phyloP scores from a whole-genome alignment of 2,797 vertebrate species.

The Rhadinocentrus ornatus region DNA sequence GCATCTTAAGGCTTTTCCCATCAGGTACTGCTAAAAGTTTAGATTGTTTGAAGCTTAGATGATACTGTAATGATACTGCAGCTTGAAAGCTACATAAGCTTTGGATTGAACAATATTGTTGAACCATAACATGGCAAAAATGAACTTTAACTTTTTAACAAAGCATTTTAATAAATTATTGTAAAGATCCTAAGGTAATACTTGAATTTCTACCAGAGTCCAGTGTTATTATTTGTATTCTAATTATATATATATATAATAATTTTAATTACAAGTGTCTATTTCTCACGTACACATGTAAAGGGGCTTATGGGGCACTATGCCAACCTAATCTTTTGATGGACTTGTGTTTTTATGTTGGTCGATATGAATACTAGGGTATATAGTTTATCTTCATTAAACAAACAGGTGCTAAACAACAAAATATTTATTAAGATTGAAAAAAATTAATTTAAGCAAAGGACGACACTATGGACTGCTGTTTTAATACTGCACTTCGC shows the following conservation, averaged over 20 bases:
- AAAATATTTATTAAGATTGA: too few species aligned
- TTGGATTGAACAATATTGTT: constrained; percentile 30
- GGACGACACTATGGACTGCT: too few species aligned
- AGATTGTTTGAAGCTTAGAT: constrained; percentile 22
- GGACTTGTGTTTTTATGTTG: too few species aligned
- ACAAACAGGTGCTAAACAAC: too few species aligned
- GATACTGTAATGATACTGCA: constrained; percentile 6
- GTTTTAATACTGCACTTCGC: too few species aligned
- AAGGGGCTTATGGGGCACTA: not conserved
- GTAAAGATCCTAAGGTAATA: constrained; percentile 4
- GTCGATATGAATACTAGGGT: too few species aligned
- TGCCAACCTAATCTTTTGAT: not conserved
- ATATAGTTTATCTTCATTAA: too few species aligned
- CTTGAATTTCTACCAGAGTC: not conserved
- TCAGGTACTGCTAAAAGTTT: constrained; percentile 22
- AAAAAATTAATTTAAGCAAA: too few species aligned
- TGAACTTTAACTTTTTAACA: constrained; percentile 22
- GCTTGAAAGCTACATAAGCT: constrained; percentile 10
- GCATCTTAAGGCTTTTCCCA: not conserved
- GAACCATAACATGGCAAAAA: constrained; percentile 24
- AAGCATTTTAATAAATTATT: constrained; percentile 23
- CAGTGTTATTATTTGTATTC: not conserved
- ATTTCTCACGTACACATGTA: not conserved
- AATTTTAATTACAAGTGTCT: not conserved
- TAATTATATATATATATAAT: not conserved